Evolutionary conservation across 2,113 vertebrate species (phyloP).

Genomic region (Helogale parvula): DNA sequence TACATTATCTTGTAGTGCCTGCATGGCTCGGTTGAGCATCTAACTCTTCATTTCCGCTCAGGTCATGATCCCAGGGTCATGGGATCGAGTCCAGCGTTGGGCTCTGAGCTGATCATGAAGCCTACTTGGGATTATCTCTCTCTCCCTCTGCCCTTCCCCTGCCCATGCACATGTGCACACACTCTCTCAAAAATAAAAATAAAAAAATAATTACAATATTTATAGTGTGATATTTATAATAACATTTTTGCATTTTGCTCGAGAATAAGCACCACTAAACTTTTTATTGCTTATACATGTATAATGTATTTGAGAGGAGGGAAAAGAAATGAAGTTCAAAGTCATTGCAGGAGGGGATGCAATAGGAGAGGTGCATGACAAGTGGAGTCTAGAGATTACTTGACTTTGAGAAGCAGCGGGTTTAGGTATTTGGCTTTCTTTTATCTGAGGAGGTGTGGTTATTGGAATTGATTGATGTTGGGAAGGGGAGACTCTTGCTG

Average conservation of each 20-base stretch:
- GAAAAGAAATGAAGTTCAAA: background rate
- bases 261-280: background rate
- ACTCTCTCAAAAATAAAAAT: too few species aligned
- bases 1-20: background rate
- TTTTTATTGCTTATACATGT: background rate
- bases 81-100: too few species aligned
- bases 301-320: background rate
- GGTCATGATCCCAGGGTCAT: too few species aligned
- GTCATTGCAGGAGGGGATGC: background rate
- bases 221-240: background rate
- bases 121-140: too few species aligned
- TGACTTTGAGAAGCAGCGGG: background rate
- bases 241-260: background rate
- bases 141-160: too few species aligned
- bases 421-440: background rate
- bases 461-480: background rate
- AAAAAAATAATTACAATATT: too few species aligned
- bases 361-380: background rate
- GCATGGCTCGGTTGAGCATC: too few species aligned
- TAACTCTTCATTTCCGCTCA: too few species aligned
- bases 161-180: too few species aligned
- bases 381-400: background rate
- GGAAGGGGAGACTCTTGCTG: background rate
- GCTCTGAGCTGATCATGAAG: too few species aligned
- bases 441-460: background rate